Evolutionary conservation across 2,888 invertebrate genomes (phyloP).

Genomic region (Mechanitis messenoides): DNA sequence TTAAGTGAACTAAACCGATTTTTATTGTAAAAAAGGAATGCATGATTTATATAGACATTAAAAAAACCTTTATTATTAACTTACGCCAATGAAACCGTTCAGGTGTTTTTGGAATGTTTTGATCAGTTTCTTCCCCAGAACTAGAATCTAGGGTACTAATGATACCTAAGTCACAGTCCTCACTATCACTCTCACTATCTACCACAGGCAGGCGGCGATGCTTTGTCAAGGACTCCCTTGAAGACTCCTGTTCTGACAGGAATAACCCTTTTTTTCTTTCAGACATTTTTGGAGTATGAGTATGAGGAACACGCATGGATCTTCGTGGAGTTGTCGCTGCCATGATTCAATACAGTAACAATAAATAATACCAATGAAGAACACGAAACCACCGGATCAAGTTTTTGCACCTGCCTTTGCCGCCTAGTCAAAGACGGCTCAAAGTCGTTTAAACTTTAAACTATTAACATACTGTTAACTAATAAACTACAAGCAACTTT

Average conservation of each 20-base stretch:
- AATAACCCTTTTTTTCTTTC: slow-evolving; percentile 81
- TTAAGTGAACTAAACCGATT: no score
- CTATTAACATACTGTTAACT: background rate
- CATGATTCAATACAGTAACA: slow-evolving; percentile 44
- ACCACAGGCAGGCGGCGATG: slow-evolving; percentile 63
- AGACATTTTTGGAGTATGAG: slow-evolving; percentile 76
- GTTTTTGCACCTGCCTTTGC: slow-evolving; percentile 29
- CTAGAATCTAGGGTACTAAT: slow-evolving; percentile 75
- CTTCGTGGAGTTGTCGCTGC: slow-evolving; percentile 63
- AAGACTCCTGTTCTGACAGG: slow-evolving; percentile 44
- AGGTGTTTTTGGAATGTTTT: slow-evolving; percentile 56
- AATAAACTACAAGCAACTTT: background rate
- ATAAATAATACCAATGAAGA: slow-evolving; percentile 27
- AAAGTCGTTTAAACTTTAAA: background rate
- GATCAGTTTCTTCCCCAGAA: slow-evolving; percentile 65
- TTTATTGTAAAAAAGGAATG: no score
- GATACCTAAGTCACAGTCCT: slow-evolving; percentile 76
- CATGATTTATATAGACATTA: background rate
- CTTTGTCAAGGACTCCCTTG: slow-evolving; percentile 59
- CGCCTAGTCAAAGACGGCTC: slow-evolving; percentile 21
- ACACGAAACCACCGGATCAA: slow-evolving; percentile 35
- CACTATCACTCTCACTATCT: slow-evolving; percentile 69
- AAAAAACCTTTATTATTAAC: slow-evolving; percentile 32
- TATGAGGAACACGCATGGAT: slow-evolving; percentile 54
- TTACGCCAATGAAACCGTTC: slow-evolving; percentile 58